Conservation (phyloP, 2,888 invertebrate species). For the Lycia hirtaria region DNA sequence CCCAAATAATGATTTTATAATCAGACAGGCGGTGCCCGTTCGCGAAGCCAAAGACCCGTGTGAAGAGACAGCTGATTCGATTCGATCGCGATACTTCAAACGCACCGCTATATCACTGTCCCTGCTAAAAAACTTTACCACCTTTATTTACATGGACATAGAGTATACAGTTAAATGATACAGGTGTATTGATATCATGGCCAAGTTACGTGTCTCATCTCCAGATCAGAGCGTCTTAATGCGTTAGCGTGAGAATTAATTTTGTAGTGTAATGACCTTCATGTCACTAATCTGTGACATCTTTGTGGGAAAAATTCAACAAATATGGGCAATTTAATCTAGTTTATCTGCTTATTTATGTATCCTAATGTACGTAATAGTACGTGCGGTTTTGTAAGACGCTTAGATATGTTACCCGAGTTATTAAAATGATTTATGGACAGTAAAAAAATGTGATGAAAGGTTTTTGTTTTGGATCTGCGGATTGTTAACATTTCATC, state of each 20-base stretch:
- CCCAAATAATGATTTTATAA: slow-evolving; percentile 43
- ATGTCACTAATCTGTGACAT: slow-evolving; percentile 65
- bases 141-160: slow-evolving; percentile 42
- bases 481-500: too few species aligned
- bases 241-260: slow-evolving; percentile 79
- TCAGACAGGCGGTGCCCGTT: slow-evolving; percentile 52
- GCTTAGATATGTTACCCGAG: slow-evolving; percentile 6
- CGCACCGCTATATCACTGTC: slow-evolving; percentile 39
- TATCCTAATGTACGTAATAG: slow-evolving; percentile 31
- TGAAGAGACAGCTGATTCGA: slow-evolving; percentile 78
- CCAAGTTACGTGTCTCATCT: slow-evolving; percentile 65
- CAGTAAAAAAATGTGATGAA: slow-evolving; percentile 4
- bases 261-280: slow-evolving; percentile 74
- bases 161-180: slow-evolving; percentile 39
- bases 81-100: slow-evolving; percentile 61
- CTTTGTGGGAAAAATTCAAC: slow-evolving; percentile 61
- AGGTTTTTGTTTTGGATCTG: not conserved
- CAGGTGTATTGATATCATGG: slow-evolving; percentile 43
- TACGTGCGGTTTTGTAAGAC: slow-evolving; percentile 24
- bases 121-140: slow-evolving; percentile 12
- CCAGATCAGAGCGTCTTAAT: slow-evolving; percentile 69
- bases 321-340: slow-evolving; percentile 49
- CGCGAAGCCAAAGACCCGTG: slow-evolving; percentile 69
- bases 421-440: slow-evolving; percentile 3
- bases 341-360: slow-evolving; percentile 45